Percentiles rank a stretch among this genome's conserved stretches.
Evolutionary conservation across 2,113 vertebrate genomes (phyloP).

Genomic region (Anguilla japonica): DNA sequence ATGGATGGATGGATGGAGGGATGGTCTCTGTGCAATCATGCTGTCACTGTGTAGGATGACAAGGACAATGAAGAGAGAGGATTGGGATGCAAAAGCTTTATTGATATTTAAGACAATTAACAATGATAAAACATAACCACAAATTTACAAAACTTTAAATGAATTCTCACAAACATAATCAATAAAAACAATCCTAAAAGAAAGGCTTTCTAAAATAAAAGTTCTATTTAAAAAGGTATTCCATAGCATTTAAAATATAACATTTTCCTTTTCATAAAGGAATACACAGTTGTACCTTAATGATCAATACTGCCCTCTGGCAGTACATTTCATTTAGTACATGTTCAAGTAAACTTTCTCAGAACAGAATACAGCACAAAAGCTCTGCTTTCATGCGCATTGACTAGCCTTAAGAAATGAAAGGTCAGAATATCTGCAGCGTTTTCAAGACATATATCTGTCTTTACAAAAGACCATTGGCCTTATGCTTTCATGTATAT

Average conservation of each 20-base stretch:
- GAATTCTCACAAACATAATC: neutral
- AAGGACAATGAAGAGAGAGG: neutral
- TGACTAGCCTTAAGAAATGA: neutral
- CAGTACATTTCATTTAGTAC: neutral
- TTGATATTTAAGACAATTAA: neutral
- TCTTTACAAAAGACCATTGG: neutral
- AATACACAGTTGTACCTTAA: slow-evolving; percentile 10
- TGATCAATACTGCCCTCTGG: neutral
- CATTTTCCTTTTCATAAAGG: slow-evolving; percentile 30
- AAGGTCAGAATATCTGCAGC: neutral
- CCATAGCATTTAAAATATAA: slow-evolving; percentile 20
- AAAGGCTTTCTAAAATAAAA: slow-evolving; percentile 8
- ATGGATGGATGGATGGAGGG: too few species aligned
- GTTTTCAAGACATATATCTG: slow-evolving; percentile 4
- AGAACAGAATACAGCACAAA: neutral
- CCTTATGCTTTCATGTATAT: neutral
- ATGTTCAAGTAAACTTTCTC: neutral
- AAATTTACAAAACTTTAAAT: neutral
- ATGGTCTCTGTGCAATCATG: too few species aligned
- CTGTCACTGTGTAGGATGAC: neutral
- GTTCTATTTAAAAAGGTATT: slow-evolving; percentile 20
- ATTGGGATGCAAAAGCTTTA: neutral
- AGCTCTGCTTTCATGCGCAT: neutral
- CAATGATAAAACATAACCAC: neutral
- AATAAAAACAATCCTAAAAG: neutral